Evolutionary conservation across 2,888 invertebrate genomes (phyloP), one percentile per base, ranked within the genome.

Genomic region (Herminia tarsipennalis): DNA sequence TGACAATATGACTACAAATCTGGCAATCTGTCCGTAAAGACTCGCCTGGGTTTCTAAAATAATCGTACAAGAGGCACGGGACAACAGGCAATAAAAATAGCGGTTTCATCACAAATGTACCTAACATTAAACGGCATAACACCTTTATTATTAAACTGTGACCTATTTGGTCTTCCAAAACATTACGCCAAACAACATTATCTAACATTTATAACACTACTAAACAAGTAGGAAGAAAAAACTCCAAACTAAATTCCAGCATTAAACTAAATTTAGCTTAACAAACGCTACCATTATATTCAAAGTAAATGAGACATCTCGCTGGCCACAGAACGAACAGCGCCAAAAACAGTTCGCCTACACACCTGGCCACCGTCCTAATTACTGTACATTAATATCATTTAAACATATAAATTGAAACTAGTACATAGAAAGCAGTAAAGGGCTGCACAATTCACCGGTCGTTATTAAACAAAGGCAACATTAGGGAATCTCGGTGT

Each of bases 381-480:
- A 62, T 66, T 66, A 53, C 40, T 40, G 44, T 39, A 41, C 62
- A 65, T 62, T 61, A 56, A 62, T 65, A 62, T 58, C 41, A 48
- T 55, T 66, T 57, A 62, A 62, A 44, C 39, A 49, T 49, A 53
- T 62, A 66, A 58, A 64, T 57, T 57, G 49, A 54, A 66, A 63
- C 59, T 58, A 57, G 47, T 47, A 32, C 27, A 51, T 47, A n/a
- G n/a, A 42, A 48, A 61, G 61, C 57, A 32, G 30, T 34, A 33
- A 38, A 38, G 71, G 52, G 44, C 51, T 56, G 50, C 64, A 66
- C 73, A 73, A 74, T 77, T 73, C 70, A 68, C 65, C 57, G 61
- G 56, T 69, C 73, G 65, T 73, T 74, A 72, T 56, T 67, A 71
- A 70, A 78, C 78, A 77, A 77, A 75, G 66, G 70, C 73, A 61